Evolutionary conservation across 2,797 vertebrate genomes (phyloP), one percentile per base, ranked within the genome.

Genomic region (Tarsius wallacei): DNA sequence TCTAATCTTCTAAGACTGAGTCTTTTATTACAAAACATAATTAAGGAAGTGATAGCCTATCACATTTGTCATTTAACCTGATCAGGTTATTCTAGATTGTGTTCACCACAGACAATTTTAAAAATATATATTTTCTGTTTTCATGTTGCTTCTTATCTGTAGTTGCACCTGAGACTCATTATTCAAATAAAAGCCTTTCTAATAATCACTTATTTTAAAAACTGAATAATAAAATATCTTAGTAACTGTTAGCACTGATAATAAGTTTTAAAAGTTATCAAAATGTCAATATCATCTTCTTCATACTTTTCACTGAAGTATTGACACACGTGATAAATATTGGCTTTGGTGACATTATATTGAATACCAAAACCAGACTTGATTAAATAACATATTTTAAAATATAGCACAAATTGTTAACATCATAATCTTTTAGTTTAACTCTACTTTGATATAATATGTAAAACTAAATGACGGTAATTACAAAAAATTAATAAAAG

Each of bases 401-500:
- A 64, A 96, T 24, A 71, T 22, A 7, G 0, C 7, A 24, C 15
- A 85, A 66, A 84, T 59, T 76, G 28, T 85, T 80, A 85, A 76
- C 26, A 51, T 81, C 22, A 53, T 36, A 83, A 10, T n/a, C 6
- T 59, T 63, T 81, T 13, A 70, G 59, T 4, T 80, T 93, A 74
- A 31, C 42, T 76, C 9, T 91, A 22, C 66, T 91, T 71, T 88
- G 33, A 90, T 73, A 74, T 3, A 13, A 74, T 3, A 13, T 63
- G 12, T 31, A 80, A 42, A 42, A 47, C 61, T 66, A 93, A 87
- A n/a, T 93, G 19, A 36, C n/a, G 71, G 0, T 7, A 51, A 22
- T 85, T 87, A 51, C 0, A 74, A 21, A 14, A 0, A 91, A 83
- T 73, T 91, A 93, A 78, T 77, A 83, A 97, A 90, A 70, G 9